Evolutionary conservation across 2,888 invertebrate genomes (phyloP).

Genomic region (Cheilosia vulpina): DNA sequence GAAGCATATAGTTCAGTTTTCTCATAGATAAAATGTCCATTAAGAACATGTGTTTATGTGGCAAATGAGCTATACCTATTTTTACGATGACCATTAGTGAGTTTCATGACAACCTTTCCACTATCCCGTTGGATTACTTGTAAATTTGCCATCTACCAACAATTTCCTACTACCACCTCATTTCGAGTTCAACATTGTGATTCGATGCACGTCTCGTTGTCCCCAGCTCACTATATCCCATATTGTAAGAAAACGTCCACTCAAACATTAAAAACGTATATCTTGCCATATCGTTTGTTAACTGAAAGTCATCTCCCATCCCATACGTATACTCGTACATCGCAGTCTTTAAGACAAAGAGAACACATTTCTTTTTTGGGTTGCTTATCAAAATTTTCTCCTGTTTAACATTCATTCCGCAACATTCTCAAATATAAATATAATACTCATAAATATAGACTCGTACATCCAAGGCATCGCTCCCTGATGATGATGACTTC

Average conservation of each 20-base stretch:
- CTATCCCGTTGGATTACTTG: too few relatives aligned
- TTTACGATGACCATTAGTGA: too few relatives aligned
- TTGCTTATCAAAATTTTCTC: constrained; percentile 33
- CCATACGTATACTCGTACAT: not conserved
- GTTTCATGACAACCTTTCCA: too few relatives aligned
- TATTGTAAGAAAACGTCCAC: not conserved
- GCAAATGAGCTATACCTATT: too few relatives aligned
- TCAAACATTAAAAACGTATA: not conserved
- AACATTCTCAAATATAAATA: constrained; percentile 56
- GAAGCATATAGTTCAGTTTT: too few relatives aligned
- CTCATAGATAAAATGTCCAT: too few relatives aligned
- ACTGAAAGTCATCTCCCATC: not conserved
- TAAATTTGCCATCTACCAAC: too few relatives aligned
- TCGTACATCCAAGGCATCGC: constrained; percentile 20
- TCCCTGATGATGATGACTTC: constrained; percentile 43
- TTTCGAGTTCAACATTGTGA: not conserved
- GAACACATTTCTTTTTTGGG: not conserved
- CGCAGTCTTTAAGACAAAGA: constrained; percentile 12
- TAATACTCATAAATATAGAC: constrained; percentile 34
- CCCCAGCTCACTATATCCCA: not conserved
- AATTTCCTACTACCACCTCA: not conserved
- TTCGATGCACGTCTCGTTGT: not conserved
- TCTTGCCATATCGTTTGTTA: constrained; percentile 9
- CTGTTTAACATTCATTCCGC: constrained; percentile 65
- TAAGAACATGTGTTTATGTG: too few relatives aligned